phyloP scores from a whole-genome alignment of 2,113 vertebrate species.

The Promerops cafer region DNA sequence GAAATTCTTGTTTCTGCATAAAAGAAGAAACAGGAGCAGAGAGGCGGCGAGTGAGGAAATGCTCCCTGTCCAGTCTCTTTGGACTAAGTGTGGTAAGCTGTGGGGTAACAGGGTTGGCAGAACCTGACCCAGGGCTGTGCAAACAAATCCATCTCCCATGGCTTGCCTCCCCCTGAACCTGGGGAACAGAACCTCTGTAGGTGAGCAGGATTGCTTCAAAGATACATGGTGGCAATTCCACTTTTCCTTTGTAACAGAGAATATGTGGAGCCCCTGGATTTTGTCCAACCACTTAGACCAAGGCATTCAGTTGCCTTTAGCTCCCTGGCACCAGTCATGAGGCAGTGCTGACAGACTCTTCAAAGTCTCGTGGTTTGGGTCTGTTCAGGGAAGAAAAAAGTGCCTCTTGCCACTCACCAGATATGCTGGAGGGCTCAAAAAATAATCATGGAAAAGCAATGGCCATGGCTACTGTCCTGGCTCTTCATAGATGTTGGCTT shows the following conservation, averaged over 20 bases:
- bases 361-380: not conserved
- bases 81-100: not conserved
- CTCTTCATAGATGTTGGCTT: not conserved
- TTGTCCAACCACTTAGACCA: not conserved
- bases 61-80: not conserved
- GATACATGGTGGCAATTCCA: rapidly evolving
- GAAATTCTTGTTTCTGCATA: not conserved
- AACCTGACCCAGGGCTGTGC: not conserved
- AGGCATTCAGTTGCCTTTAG: not conserved
- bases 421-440: not conserved
- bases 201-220: not conserved
- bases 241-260: not conserved
- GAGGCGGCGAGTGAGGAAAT: not conserved
- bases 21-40: not conserved
- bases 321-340: not conserved
- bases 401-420: not conserved
- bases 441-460: not conserved
- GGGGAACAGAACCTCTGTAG: not conserved
- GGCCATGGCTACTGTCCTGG: not conserved
- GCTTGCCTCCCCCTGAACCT: not conserved
- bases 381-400: not conserved
- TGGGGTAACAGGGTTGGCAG: not conserved
- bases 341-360: not conserved
- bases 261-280: not conserved
- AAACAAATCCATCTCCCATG: not conserved